Evolutionary conservation across 2,113 vertebrate species (phyloP), one percentile per base, ranked within the genome.

Genomic region (Microcebus ravelobensis): DNA sequence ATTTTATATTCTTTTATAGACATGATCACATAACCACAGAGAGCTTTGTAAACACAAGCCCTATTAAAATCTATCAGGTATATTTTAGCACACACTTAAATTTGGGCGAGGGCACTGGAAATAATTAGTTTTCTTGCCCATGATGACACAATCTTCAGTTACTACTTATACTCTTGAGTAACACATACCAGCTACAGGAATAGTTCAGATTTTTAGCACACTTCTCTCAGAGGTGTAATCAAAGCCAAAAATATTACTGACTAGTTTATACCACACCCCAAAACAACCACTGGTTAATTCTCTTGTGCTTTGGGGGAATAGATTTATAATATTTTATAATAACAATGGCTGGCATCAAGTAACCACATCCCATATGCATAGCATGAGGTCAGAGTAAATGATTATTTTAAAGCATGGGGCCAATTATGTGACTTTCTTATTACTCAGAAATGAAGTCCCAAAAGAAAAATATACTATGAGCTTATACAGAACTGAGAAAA

Each of bases 1-100:
- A 96, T 89, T 48, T 77, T 9, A 59, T 36, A 59, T 65, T 89
- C 48, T n/a, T 95, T 94, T 79, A 91, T 86, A 91, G 94, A 91
- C 68, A 59, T 93, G 90, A 96, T n/a, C 48, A 50, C 92, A 93
- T 80, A 95, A 91, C 82, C 74, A 86, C 77, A 96, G 73, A 94
- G 42, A 94, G 29, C 27, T 94, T 94, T 70, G 63, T 83, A 90
- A 96, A 71, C 74, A 52, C 3, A 1, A 96, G 50, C 21, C 4
- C 67, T 0, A 57, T 70, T 88, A 79, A 79, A 92, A 59, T 23
- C 48, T n/a, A 90, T 82, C 61, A 94, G 29, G 86, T 93, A 79
- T 52, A 15, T 87, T 88, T 95, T 74, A 73, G 31, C 48, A 93
- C 76, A 77, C 31, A 63, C 34, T 67, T 77, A 82, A 83, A 27